Conservation (phyloP, 2,113 vertebrate species). For the Cephalopterus ornatus region DNA sequence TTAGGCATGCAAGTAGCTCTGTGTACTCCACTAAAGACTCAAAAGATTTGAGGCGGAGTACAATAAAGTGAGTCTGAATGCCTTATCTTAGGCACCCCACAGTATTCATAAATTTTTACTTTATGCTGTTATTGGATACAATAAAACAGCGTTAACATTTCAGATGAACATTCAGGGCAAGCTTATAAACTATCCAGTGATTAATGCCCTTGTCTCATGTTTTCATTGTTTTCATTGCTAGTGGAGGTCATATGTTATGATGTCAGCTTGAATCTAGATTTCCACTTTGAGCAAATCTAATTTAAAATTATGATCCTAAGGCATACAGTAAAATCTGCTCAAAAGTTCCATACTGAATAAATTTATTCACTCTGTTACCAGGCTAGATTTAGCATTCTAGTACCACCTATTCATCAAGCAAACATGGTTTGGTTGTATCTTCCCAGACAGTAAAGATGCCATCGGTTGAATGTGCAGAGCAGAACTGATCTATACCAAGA, state of each 20-base stretch:
- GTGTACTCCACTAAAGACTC: background rate
- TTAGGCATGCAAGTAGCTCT: background rate
- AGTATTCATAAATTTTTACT: background rate
- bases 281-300: constrained; percentile 22
- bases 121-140: background rate
- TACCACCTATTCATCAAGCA: background rate
- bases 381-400: background rate
- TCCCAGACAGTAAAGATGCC: background rate
- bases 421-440: background rate
- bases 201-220: constrained; percentile 9
- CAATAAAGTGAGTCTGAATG: background rate
- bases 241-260: constrained; percentile 7
- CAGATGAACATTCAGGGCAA: background rate
- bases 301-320: constrained; percentile 12
- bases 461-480: background rate
- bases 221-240: constrained; percentile 36
- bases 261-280: constrained; percentile 40
- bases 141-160: background rate
- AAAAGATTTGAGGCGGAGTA: background rate
- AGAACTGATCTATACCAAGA: background rate
- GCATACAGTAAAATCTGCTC: background rate
- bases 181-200: background rate
- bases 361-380: background rate
- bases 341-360: background rate
- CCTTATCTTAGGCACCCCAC: background rate